Evolutionary conservation across 1,140 invertebrate species (phyloP).

Genomic region (Cephus cinctus): DNA sequence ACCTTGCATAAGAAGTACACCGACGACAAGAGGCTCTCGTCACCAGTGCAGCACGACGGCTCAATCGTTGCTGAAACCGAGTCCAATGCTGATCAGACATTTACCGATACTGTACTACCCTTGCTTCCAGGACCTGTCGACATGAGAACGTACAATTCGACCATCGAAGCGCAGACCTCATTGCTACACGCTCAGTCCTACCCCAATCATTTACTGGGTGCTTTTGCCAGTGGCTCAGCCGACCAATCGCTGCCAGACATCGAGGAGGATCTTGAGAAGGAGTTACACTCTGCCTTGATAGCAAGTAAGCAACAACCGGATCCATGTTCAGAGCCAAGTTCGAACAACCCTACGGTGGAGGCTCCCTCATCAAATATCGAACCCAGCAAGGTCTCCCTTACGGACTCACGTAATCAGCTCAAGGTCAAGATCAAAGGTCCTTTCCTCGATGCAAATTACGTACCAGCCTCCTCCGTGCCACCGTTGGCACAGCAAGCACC

Average conservation of each 20-base stretch:
- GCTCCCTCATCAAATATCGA: slow-evolving; percentile 36
- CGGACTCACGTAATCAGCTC: slow-evolving; percentile 77
- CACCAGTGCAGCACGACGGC: slow-evolving; percentile 29
- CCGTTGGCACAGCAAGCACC: slow-evolving; percentile 58
- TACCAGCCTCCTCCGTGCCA: slow-evolving; percentile 55
- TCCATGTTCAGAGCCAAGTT: slow-evolving; percentile 26
- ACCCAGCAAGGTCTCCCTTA: slow-evolving; percentile 66
- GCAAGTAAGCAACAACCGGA: slow-evolving; percentile 56
- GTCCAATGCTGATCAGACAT: slow-evolving; percentile 35
- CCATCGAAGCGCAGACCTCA: slow-evolving; percentile 53
- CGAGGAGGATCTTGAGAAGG: slow-evolving; percentile 78
- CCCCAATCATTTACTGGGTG: slow-evolving; percentile 63
- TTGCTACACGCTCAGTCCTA: slow-evolving; percentile 58
- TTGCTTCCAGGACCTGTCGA: slow-evolving; percentile 80
- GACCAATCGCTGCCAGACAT: slow-evolving; percentile 68
- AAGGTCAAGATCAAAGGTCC: slow-evolving; percentile 91
- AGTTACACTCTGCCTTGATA: slow-evolving; percentile 66
- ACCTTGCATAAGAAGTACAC: slow-evolving; percentile 34
- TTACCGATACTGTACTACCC: slow-evolving; percentile 65
- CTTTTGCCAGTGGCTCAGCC: slow-evolving; percentile 64
- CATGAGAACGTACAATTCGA: slow-evolving; percentile 78
- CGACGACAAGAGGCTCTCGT: slow-evolving; percentile 45
- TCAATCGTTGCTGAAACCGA: slow-evolving; percentile 36
- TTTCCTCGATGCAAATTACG: slow-evolving; percentile 75
- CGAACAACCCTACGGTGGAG: slow-evolving; percentile 19